Evolutionary conservation across 2,888 invertebrate genomes (phyloP), one percentile per base, ranked within the genome.

Genomic region (Troides oblongomaculatus): DNA sequence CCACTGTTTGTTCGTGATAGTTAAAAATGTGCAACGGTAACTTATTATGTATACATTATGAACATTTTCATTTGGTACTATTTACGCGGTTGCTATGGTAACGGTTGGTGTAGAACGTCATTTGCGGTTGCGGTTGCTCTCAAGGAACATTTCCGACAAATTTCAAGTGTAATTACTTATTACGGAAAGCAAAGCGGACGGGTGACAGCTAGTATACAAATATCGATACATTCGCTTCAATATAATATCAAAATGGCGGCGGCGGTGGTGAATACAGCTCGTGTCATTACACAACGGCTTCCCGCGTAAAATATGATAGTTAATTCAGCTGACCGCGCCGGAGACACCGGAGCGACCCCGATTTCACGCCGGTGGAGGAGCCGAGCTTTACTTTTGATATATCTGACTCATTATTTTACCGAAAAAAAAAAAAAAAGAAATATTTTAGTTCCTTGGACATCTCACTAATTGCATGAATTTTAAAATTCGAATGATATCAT

Each of bases 231-330:
- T 46, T 46, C 46, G 46, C 46, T 46, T 14, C 1, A 39, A 8
- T 39, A 39, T 39, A 10, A 39, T 39, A 10, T 6, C 21, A 57
- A 57, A 57, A 57, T 57, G 57, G 21, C 57, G 57, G 21, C 60
- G 73, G 21, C 30, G 30, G 75, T 59, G 81, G 84, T 82, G 77
- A 77, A 74, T 82, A 64, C 87, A 81, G 21, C 87, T 85, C 83
- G 64, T 59, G 71, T 69, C 56, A 64, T 62, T 73, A 72, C 68
- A 68, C 70, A 71, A 69, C 75, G 69, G 73, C 72, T 65, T 69
- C 72, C 72, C 75, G 73, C 78, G 81, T 85, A 85, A 85, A 82
- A 84, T 84, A 86, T 84, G 84, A 83, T 83, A 79, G 86, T 85
- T 85, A 85, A 85, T 85, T 86, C 74, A 69, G 77, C 73, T 77